Conservation (phyloP, 2,113 vertebrate genomes). For the Brachypodius melanocephalos region DNA sequence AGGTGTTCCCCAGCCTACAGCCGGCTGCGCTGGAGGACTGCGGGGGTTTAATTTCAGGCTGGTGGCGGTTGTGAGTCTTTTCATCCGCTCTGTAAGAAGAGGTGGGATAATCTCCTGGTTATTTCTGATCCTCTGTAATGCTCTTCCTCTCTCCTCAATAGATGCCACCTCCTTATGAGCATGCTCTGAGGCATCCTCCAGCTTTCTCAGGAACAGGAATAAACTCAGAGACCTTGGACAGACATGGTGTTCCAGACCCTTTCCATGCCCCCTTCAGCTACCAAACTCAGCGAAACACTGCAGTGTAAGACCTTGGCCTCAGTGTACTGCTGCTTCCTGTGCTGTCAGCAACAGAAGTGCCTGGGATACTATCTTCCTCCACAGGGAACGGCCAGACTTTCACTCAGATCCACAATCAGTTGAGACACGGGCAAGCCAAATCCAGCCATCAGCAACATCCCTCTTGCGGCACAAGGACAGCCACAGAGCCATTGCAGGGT, state of each 20-base stretch:
- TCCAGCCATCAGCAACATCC: not conserved
- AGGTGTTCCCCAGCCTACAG: not conserved
- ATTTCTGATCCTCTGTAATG: not conserved
- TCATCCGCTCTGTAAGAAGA: not conserved
- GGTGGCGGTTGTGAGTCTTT: not conserved
- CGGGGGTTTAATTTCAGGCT: not conserved
- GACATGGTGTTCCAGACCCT: not conserved
- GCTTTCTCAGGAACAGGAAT: conserved; percentile 27
- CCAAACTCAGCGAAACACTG: conserved; percentile 16
- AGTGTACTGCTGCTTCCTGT: rapidly evolving
- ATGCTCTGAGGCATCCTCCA: conserved; percentile 57
- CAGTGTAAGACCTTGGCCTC: not conserved
- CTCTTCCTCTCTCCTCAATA: conserved; percentile 1
- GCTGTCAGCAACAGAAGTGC: not conserved
- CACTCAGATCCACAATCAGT: not conserved
- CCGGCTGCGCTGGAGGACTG: not conserved
- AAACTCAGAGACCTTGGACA: conserved; percentile 7
- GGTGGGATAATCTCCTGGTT: not conserved
- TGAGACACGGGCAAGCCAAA: not conserved
- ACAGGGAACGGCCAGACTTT: not conserved
- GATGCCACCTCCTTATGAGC: conserved; percentile 75
- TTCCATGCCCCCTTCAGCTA: not conserved
- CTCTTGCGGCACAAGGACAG: not conserved
- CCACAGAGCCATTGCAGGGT: rapidly evolving
- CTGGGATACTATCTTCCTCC: not conserved